phyloP scores from a whole-genome alignment of 2,113 vertebrate species.

The Chaetodon trifascialis region DNA sequence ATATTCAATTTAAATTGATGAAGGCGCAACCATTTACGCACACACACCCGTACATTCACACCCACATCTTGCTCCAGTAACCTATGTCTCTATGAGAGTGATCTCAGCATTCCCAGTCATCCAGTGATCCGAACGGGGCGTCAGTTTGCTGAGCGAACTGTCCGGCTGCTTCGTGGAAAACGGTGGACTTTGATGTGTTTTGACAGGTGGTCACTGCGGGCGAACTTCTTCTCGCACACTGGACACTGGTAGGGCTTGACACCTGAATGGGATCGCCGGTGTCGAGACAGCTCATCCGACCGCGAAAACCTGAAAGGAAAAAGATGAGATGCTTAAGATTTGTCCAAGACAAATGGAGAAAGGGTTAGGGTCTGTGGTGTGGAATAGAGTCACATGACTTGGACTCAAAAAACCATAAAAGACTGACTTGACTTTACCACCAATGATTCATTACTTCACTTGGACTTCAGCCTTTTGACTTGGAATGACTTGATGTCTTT shows the following conservation, averaged over 20 bases:
- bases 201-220: slow-evolving; percentile 95
- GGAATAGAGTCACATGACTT: background rate
- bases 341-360: background rate
- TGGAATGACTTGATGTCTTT: background rate
- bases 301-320: slow-evolving; percentile 90
- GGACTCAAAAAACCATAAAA: background rate
- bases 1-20: background rate
- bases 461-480: background rate
- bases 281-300: slow-evolving; percentile 94
- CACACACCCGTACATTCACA: background rate
- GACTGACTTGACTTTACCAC: no score
- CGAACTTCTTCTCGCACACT: slow-evolving; percentile 95
- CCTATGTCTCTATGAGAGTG: slow-evolving; percentile 28
- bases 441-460: background rate
- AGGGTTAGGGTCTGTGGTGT: background rate
- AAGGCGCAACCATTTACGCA: background rate
- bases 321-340: slow-evolving; percentile 1
- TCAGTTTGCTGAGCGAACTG: slow-evolving; percentile 88
- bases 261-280: slow-evolving; percentile 94
- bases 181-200: slow-evolving; percentile 98
- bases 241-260: slow-evolving; percentile 96
- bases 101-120: slow-evolving; percentile 28
- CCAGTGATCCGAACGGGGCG: slow-evolving; percentile 8
- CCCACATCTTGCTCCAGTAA: slow-evolving; percentile 9
- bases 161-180: slow-evolving; percentile 91